These are phyloP conservation scores for Ctenosaura bakeri DNA, from an alignment of 2,797 vertebrate species.

Conservation along the genomic window DNA sequence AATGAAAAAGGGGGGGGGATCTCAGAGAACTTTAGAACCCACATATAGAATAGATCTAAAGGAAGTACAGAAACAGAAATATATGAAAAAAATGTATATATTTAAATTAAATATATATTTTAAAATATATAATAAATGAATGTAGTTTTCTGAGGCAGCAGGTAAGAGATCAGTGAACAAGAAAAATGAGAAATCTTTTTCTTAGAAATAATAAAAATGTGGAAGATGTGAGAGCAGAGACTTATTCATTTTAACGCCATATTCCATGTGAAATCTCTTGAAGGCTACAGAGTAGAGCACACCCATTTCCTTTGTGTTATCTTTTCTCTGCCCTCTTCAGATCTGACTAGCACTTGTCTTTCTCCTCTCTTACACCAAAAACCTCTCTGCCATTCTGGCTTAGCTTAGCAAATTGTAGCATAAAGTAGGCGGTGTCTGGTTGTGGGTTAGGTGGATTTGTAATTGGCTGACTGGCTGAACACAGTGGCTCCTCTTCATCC, in stretches of 20 bases:
- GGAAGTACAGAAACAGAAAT: neutral
- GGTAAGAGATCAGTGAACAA: neutral
- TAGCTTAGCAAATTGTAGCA: neutral
- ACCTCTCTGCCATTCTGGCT: too few species aligned
- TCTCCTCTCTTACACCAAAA: neutral
- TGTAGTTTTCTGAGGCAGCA: neutral
- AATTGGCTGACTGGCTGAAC: neutral
- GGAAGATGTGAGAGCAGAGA: neutral
- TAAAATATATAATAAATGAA: too few species aligned
- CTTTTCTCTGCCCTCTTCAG: neutral
- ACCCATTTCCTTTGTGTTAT: neutral
- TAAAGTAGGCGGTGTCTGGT: neutral
- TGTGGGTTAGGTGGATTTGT: neutral
- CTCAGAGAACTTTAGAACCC: too few species aligned
- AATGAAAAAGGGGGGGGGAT: too few species aligned
- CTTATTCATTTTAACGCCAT: neutral
- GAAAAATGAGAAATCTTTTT: neutral
- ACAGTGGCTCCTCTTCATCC: too few species aligned
- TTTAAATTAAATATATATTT: too few species aligned
- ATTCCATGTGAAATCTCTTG: neutral
- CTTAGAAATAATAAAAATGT: neutral
- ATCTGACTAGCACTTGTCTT: neutral
- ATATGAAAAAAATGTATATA: neutral
- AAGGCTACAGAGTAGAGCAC: neutral
- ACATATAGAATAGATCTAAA: neutral